Base-by-base conservation (phyloP, 2,888 invertebrate species). In the Conistra vaccinii region DNA sequence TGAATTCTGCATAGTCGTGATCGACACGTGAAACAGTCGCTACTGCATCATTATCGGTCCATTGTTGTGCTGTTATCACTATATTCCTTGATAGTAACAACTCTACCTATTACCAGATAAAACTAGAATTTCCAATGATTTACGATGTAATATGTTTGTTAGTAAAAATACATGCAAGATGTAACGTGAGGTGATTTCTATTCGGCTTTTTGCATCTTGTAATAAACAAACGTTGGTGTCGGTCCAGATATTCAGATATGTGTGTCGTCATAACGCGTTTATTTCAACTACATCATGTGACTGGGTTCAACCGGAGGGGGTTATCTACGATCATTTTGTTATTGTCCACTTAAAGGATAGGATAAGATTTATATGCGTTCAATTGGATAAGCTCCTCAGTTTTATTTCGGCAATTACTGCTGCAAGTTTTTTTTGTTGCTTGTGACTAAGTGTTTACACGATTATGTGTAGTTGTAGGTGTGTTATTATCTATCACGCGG, bases 201-300 rank as follows among this genome's bases (percentile, higher is more conserved):
- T 72, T 74, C 61, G 55, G 32, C 48, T 69, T 84, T 79, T 81
- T 81, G 85, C 76, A 77, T 83, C 81, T 83, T 71, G 69, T 81
- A 80, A 84, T 85, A 87, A 89, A 88, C 80, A 85, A 81, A 76
- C 66, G 82, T 84, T 83, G 83, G 74, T 78, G 85, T 81, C 77
- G 69, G 67, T 78, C 77, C 84, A 80, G 81, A 80, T 78, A 80
- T 83, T 80, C 66, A 76, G 63, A 81, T 79, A 78, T 70, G 69
- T 70, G 60, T 78, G 79, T 63, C 81, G 81, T 80, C 84, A 84
- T 53, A 69, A 69, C 48, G 51, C 60, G 80, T 82, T 82, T 85
- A 87, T 87, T 88, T 82, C 76, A 78, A 87, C 73, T 62, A 82
- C 78, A 89, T 90, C 89, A 88, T 88, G 86, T 88, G 88, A 89